phyloP scores from a whole-genome alignment of 2,888 invertebrate genomes.

The Ennomos erosarius region DNA sequence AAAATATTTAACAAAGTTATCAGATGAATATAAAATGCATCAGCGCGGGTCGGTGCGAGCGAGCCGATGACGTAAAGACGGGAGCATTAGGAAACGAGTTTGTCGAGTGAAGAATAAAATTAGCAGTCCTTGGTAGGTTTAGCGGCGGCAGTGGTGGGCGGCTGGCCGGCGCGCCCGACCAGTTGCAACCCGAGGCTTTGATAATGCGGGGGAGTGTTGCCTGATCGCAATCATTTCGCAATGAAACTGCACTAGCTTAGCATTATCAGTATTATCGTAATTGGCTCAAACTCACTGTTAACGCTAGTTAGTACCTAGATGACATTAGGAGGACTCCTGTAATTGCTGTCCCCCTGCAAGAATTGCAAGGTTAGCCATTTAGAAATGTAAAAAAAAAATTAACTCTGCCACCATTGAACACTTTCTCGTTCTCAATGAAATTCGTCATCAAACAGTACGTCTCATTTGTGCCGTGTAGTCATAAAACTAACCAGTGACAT shows the following conservation, averaged over 20 bases:
- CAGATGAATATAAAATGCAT: slow-evolving; percentile 33
- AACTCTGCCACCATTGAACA: background rate
- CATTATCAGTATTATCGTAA: no score
- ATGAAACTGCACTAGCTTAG: slow-evolving; percentile 1
- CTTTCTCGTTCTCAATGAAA: slow-evolving; percentile 1
- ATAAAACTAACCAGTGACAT: slow-evolving; percentile 19
- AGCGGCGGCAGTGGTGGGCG: slow-evolving; percentile 69
- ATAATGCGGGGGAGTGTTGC: slow-evolving; percentile 20
- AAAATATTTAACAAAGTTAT: slow-evolving; percentile 25
- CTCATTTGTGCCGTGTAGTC: slow-evolving; percentile 12
- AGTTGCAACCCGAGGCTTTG: slow-evolving; percentile 26
- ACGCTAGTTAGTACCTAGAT: no score
- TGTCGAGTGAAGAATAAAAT: slow-evolving; percentile 72
- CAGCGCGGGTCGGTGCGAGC: slow-evolving; percentile 21
- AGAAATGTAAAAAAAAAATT: no score
- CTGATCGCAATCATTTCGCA: slow-evolving; percentile 9
- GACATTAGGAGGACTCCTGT: no score
- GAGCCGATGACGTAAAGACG: slow-evolving; percentile 50
- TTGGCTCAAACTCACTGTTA: no score
- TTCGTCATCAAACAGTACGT: slow-evolving; percentile 10
- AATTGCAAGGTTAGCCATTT: no score
- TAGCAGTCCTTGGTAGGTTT: slow-evolving; percentile 71
- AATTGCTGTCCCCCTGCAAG: no score
- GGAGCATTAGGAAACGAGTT: slow-evolving; percentile 70
- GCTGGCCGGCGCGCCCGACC: slow-evolving; percentile 50